Base-by-base conservation (phyloP, 2,888 invertebrate species). In the Pocota personata region DNA sequence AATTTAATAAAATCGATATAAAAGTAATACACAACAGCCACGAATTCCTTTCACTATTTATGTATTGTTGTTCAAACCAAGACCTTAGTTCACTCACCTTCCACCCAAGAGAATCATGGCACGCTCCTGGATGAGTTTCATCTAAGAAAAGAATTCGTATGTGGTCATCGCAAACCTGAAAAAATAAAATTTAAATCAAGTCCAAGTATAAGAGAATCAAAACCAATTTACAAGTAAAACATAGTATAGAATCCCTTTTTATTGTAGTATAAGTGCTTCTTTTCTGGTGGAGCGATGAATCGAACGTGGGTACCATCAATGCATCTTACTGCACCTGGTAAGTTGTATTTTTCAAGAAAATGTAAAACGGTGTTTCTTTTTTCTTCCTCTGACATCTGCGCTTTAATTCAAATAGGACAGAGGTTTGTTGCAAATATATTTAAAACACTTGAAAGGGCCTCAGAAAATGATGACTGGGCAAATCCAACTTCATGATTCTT, bases 221-320 rank as follows among this genome's bases (percentile, higher is more conserved):
- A 55, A 55, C 32, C 19, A 19, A 55, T 46, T 57, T 67, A 77
- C 83, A 7, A 83, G 55, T 52, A 83, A 62, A 50, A 67, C 73
- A 77, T 83, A 62, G 66, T 72, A 21, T 52, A 82, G 27, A 19
- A 50, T 5, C 40, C 75, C 32, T 75, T 82, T 67, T 52, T 43
- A 35, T 76, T 82, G 30, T 78, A 83, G 48, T 71, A 58, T 30
- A 78, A 78, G 67, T 82, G 87, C 66, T 82, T 79, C 16, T 75
- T 76, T 43, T 66, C 58, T 73, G 66, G 52, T 10, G 69, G 64
- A 40, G 60, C 37, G 10, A 62, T 69, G 14, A 75, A 57, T 21
- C 57, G 14, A 10, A 69, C 40, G n/a, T 64, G 79, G 1, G 69
- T 78, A 3, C 27, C 75, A 43, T 71, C 50, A 8, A 69, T 62